Evolutionary conservation across 2,113 vertebrate genomes (phyloP), one percentile per base, ranked within the genome.

Genomic region (Melanostigma gelatinosum): DNA sequence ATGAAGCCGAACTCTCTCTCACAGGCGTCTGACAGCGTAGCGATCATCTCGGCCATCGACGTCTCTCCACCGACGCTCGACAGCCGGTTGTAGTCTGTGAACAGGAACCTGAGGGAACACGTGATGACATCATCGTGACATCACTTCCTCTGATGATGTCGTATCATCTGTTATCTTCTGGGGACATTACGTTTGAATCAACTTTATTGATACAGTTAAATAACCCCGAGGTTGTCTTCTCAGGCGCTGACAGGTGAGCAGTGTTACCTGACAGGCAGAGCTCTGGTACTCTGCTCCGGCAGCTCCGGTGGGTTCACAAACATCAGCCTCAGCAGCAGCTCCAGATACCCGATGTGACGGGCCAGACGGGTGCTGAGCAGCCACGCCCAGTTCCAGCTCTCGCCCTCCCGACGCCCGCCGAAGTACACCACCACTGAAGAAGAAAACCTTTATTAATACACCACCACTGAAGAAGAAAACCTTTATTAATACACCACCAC

Each of bases 301-400:
- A 99, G 87, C 60, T 99, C 97, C 0, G 97, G 98, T 0, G 98
- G 97, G 77, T 99, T 99, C 60, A 99, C 97, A 69, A 99, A 99
- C 97, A 99, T 98, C 85, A 99, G 87, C 73, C 94, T 97, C 54
- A 99, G 96, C 65, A 99, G 96, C 69, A 99, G 93, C 85, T 99
- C 96, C 93, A 99, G 90, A 66, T 99, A 99, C 0, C 97, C 96
- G 32, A 98, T 94, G 71, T 99, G 98, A 46, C 97, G 96, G 0
- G 98, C 98, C 93, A 99, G 79, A 0, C 95, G 93, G 9, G 96
- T 96, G 89, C 98, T 99, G 65, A 99, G 87, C 1, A 97, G 92
- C 98, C 97, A 99, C 22, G 97, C 97, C 98, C 98, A 99, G 32
- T 93, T 97, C 98, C 98, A 99, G 52, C 94, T 96, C 77, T 99